phyloP scores from a whole-genome alignment of 1,140 invertebrate genomes.

The Drosophila athabasca region DNA sequence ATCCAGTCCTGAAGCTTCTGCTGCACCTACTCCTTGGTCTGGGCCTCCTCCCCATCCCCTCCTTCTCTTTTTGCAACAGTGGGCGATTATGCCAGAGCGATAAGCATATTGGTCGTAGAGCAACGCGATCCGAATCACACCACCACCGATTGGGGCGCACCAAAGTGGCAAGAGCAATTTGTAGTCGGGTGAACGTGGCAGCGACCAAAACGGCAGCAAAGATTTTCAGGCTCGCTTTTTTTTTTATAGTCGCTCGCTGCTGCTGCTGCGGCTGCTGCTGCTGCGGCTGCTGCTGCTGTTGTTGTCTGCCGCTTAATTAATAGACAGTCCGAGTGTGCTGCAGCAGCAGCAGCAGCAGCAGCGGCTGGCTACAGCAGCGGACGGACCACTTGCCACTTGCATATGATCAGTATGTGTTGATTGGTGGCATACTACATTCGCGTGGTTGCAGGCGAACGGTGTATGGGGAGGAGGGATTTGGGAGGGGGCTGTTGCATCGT shows the following conservation, averaged over 20 bases:
- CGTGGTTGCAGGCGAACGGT: no score
- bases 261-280: conserved; percentile 21
- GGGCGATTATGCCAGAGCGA: conserved; percentile 58
- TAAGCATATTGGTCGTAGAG: conserved; percentile 69
- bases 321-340: conserved; percentile 60
- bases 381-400: conserved; percentile 67
- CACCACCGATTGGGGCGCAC: conserved; percentile 52
- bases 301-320: conserved; percentile 67
- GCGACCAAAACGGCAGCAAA: conserved; percentile 75
- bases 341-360: neutral
- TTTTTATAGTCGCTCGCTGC: conserved; percentile 24
- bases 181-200: conserved; percentile 74
- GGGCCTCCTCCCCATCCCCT: conserved; percentile 10
- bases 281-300: conserved; percentile 9
- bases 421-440: conserved; percentile 38
- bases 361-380: no score
- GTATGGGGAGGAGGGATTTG: no score
- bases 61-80: conserved; percentile 11
- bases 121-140: conserved; percentile 26
- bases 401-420: conserved; percentile 80
- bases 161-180: conserved; percentile 81
- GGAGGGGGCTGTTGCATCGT: conserved; percentile 18
- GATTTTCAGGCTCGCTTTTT: conserved; percentile 38
- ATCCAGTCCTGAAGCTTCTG: conserved; percentile 3
- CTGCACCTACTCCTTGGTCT: neutral